Percentiles rank a stretch among this genome's conserved stretches.
These are phyloP conservation scores for Magallana gigas DNA, from an alignment of 1,140 invertebrate species.

Conservation along the genomic window DNA sequence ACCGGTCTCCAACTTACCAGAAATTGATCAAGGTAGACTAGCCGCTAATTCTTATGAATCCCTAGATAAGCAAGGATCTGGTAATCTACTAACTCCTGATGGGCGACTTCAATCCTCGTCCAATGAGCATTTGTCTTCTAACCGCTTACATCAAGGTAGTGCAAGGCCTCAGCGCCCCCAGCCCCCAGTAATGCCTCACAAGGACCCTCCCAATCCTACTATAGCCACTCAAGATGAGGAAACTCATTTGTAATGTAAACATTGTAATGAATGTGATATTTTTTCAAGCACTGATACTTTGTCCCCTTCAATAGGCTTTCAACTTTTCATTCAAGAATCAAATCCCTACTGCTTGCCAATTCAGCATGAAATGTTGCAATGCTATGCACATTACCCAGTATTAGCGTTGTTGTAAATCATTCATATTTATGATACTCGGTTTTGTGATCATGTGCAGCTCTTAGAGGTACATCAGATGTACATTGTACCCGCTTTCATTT, in stretches of 20 bases:
- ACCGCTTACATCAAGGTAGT: conserved; percentile 55
- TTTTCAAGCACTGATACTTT: neutral
- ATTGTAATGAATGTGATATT: conserved; percentile 27
- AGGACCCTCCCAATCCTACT: conserved; percentile 42
- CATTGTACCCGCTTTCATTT: neutral
- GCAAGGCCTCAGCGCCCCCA: conserved; percentile 45
- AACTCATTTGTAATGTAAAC: conserved; percentile 48
- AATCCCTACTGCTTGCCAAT: conserved; percentile 15
- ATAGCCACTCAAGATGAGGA: conserved; percentile 46
- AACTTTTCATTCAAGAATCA: neutral
- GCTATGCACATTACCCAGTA: conserved; percentile 23
- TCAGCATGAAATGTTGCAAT: conserved; percentile 14
- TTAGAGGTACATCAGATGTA: neutral
- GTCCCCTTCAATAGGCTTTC: neutral
- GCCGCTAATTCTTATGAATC: conserved; percentile 56
- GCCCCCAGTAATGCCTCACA: conserved; percentile 23
- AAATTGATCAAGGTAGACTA: conserved; percentile 61
- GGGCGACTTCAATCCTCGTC: conserved; percentile 57
- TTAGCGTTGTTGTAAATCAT: conserved; percentile 27
- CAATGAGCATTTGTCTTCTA: conserved; percentile 28
- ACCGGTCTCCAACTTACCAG: neutral
- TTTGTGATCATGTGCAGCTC: conserved; percentile 19
- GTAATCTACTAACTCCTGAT: conserved; percentile 57
- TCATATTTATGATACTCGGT: neutral
- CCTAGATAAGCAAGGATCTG: conserved; percentile 54